Evolutionary conservation across 2,797 vertebrate genomes (phyloP), one percentile per base, ranked within the genome.

Genomic region (Sebastes variabilis): DNA sequence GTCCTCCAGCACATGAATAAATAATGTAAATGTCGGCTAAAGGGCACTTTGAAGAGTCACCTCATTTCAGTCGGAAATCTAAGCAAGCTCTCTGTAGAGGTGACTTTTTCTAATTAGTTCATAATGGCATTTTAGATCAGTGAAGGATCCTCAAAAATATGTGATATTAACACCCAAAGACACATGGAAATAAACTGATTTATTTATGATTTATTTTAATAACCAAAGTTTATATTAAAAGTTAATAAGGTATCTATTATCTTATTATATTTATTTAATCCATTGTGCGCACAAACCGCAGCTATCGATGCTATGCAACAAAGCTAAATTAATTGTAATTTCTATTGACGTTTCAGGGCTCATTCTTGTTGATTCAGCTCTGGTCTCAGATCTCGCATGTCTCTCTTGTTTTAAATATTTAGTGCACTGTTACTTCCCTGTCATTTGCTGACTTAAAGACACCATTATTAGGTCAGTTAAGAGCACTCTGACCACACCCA

Each of bases 1-100:
- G 73, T 79, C 68, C 72, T 76, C 54, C 14, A 75, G 70, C 79
- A 59, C 73, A 89, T 92, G 22, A 87, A 93, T 90, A 85, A 87
- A 84, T 91, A 66, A 91, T 83, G 79, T 82, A 82, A 86, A 90
- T 87, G 77, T 84, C 36, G n/a, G 66, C 67, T 73, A 87, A 90
- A 89, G 87, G 82, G 64, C 80, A 80, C 75, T 81, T 79, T 87
- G 66, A 87, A 81, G 69, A 74, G 71, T 79, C 74, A 8, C 65
- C 68, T 82, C 49, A 62, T 75, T 85, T 85, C 55, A 80, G 55
- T 55, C 13, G 2, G 14, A 72, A 72, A 66, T 71, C 13, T 3
- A 68, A 73, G n/a, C 32, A 60, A 70, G 27, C 30, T n/a, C 34
- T 59, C 18, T 29, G 34, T 8, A 24, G 49, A 30, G 32, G 66